Evolutionary conservation across 2,888 invertebrate genomes (phyloP).

Genomic region (Heliconius ethilla): DNA sequence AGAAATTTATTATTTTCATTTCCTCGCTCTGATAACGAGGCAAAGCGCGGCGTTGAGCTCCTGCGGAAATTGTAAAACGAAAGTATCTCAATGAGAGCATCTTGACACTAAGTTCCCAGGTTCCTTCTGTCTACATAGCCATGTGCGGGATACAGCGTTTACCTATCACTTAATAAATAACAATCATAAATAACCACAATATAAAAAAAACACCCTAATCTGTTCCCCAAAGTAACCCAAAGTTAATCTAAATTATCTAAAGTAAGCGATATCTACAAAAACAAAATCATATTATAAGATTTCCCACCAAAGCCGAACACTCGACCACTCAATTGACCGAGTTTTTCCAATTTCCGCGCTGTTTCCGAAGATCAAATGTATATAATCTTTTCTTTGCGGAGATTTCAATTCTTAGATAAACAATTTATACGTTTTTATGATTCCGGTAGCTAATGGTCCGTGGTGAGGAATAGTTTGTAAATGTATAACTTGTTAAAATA

Average conservation of each 20-base stretch:
- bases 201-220: neutral
- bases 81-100: neutral
- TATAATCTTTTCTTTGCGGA: conserved; percentile 31
- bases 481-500: neutral
- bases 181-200: neutral
- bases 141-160: neutral
- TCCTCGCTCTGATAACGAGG: neutral
- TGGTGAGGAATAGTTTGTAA: conserved; percentile 7
- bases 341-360: conserved; percentile 35
- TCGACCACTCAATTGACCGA: conserved; percentile 31
- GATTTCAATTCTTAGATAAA: conserved; percentile 30
- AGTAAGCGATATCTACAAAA: conserved; percentile 7
- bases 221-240: neutral
- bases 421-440: conserved; percentile 23
- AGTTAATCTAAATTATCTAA: neutral
- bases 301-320: conserved; percentile 7
- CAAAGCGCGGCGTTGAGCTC: neutral
- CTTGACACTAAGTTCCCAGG: neutral
- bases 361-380: conserved; percentile 32
- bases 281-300: conserved; percentile 5
- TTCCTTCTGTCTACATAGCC: neutral
- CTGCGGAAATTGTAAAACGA: neutral
- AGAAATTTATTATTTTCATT: neutral
- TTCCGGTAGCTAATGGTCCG: conserved; percentile 7
- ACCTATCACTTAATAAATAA: neutral